phyloP scores from a whole-genome alignment of 2,797 vertebrate genomes.

The Pitangus sulphuratus region DNA sequence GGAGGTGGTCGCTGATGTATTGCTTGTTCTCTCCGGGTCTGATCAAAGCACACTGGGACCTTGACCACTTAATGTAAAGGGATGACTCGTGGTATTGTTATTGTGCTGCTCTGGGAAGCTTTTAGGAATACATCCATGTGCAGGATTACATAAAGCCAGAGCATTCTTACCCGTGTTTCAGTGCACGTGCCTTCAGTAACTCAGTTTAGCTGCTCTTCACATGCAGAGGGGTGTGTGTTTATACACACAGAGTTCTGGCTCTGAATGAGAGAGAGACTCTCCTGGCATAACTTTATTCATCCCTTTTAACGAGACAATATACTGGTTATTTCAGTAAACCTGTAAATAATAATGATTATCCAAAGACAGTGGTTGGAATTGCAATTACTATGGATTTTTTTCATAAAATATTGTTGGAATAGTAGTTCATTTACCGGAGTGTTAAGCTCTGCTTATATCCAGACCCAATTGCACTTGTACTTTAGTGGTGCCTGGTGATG shows the following conservation, averaged over 20 bases:
- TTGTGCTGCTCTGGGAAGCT: not conserved
- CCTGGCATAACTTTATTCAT: not conserved
- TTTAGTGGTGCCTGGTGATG: not conserved
- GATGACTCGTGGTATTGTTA: fast-evolving
- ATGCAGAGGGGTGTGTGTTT: fast-evolving
- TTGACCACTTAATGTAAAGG: not conserved
- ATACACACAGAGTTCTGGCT: not conserved
- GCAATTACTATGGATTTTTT: constrained; percentile 32
- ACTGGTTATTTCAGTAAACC: not conserved
- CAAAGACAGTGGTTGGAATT: not conserved
- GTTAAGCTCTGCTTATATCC: not conserved
- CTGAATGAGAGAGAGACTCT: not conserved
- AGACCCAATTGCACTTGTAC: not conserved
- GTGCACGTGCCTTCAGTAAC: not conserved
- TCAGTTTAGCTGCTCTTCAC: not conserved
- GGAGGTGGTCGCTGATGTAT: fast-evolving
- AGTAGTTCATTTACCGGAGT: not conserved
- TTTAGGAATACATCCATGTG: not conserved
- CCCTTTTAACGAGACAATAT: not conserved
- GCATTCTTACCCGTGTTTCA: not conserved
- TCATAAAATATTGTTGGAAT: not conserved
- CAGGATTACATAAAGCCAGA: not conserved
- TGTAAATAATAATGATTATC: not conserved
- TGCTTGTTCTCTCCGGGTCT: not conserved
- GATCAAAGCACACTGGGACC: not conserved